Evolutionary conservation across 2,888 invertebrate species (phyloP).

Genomic region (Campaea margaritaria): DNA sequence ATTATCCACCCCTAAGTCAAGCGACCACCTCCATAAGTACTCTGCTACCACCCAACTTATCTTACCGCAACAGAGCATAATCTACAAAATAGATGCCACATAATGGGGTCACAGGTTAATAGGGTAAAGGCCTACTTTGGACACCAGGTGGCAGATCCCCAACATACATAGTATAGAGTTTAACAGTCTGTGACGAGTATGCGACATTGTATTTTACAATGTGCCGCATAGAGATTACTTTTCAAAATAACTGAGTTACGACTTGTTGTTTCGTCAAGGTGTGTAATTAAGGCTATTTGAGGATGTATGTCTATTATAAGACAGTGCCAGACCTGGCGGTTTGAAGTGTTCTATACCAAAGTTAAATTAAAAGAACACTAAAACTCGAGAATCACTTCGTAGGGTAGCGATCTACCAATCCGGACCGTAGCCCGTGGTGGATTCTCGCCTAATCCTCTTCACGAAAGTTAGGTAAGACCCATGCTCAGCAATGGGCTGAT

Average conservation of each 20-base stretch:
- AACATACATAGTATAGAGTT: constrained; percentile 20
- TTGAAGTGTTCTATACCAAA: not conserved
- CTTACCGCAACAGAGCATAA: constrained; percentile 50
- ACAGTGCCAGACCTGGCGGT: too few relatives aligned
- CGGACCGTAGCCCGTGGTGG: too few relatives aligned
- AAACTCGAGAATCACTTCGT: too few relatives aligned
- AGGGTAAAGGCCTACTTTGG: constrained; percentile 50
- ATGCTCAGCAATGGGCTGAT: too few relatives aligned
- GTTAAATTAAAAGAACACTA: too few relatives aligned
- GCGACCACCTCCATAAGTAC: constrained; percentile 16
- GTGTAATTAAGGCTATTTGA: not conserved
- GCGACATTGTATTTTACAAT: constrained; percentile 16
- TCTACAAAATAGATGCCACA: constrained; percentile 43
- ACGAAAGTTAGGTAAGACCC: too few relatives aligned
- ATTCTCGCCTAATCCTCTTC: too few relatives aligned
- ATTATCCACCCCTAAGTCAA: constrained; percentile 20
- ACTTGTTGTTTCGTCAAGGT: constrained; percentile 10
- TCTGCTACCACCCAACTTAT: constrained; percentile 41
- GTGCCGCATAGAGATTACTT: constrained; percentile 19
- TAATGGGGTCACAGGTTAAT: constrained; percentile 66
- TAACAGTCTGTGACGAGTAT: constrained; percentile 16
- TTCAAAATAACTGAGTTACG: not conserved
- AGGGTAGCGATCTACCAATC: too few relatives aligned
- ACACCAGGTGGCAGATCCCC: constrained; percentile 37
- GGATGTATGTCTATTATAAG: not conserved